Evolutionary conservation across 2,113 vertebrate species (phyloP).

Genomic region (Paradoxurus hermaphroditus): DNA sequence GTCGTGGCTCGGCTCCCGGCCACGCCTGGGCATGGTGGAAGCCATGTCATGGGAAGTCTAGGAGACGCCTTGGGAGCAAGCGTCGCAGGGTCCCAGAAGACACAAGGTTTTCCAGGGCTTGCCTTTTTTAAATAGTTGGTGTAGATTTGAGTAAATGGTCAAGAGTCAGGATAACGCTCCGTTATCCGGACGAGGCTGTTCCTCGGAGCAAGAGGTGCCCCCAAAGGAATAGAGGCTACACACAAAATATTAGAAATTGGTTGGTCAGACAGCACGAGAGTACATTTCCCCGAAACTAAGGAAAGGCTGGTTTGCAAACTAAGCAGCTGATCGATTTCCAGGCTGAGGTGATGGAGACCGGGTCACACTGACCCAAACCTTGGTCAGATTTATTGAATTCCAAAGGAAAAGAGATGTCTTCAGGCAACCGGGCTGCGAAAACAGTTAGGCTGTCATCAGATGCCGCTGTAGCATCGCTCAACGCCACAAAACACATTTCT

Average conservation of each 20-base stretch:
- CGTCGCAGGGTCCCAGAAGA: no score
- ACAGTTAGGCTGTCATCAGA: not conserved
- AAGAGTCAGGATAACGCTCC: not conserved
- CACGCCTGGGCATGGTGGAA: rapidly evolving
- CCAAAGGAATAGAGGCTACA: rapidly evolving
- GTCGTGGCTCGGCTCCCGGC: rapidly evolving
- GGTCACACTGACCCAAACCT: not conserved
- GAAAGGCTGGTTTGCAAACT: no score
- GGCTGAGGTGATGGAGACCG: rapidly evolving
- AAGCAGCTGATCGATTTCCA: not conserved
- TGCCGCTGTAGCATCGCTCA: not conserved
- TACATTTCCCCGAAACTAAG: not conserved
- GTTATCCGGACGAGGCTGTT: rapidly evolving
- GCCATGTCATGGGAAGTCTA: rapidly evolving
- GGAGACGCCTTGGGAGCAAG: not conserved
- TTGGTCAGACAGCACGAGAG: rapidly evolving
- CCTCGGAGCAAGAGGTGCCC: no score
- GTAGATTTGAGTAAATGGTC: not conserved
- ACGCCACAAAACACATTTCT: not conserved
- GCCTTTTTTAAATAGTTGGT: not conserved
- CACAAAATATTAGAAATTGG: not conserved
- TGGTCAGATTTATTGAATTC: not conserved
- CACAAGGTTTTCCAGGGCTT: not conserved
- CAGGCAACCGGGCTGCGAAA: not conserved
- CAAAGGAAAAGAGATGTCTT: not conserved